Evolutionary conservation across 2,797 vertebrate species (phyloP), one percentile per base, ranked within the genome.

Genomic region (Lemur catta): DNA sequence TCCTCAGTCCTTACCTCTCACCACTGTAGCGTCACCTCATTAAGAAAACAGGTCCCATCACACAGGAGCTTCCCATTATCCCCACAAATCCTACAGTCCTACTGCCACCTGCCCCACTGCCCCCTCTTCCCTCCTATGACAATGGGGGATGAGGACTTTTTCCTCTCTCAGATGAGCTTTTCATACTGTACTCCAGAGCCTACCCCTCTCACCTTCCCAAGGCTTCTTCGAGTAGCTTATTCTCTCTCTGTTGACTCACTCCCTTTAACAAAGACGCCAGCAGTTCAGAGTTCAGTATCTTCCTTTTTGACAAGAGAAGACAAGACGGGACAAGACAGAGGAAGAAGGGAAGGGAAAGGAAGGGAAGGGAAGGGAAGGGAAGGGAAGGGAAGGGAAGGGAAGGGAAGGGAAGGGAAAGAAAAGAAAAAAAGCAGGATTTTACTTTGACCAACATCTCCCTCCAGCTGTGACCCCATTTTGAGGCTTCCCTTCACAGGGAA

Each of bases 1-100:
- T 86, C 43, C 43, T 57, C 48, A 86, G 20, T n/a, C 30, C 22
- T 71, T 38, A 55, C 6, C 35, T 43, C 48, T 95, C 46, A 59
- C 24, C 0, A 2, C 71, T 33, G 75, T 93, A 79, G 89, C 55
- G 48, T 91, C 35, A 38, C 35, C 46, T 92, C 15, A 72, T 93
- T 43, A 52, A 89, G 69, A 48, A 61, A 76, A 28, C 4, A 79
- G 41, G 41, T 89, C 10, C 75, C n/a, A 20, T 57, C 24, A 38
- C 41, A 46, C 18, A 61, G 41, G 75, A 91, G 52, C 50, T 96
- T 94, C 61, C n/a, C 75, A 93, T 93, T 76, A 63, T 41, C 50
- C 46, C 24, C 69, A 86, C 63, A 57, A 84, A 86, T 88, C 72
- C 50, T 67, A 26, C 9, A 76, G 28, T 74, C 61, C 43, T 55